phyloP scores from a whole-genome alignment of 1,140 invertebrate genomes.

The Holcopasites calliopsidis region DNA sequence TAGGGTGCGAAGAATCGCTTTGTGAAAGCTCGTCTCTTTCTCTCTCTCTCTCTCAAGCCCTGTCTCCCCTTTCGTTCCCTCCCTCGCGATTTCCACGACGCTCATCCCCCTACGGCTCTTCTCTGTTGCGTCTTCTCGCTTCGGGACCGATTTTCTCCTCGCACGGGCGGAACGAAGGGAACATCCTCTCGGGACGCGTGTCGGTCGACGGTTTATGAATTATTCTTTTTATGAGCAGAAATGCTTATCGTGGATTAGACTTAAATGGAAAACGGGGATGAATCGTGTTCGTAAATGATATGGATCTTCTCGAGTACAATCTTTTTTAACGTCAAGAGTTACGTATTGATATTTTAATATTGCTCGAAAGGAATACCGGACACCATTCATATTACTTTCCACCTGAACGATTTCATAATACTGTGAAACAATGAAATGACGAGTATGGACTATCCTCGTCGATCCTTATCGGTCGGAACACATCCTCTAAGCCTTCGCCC shows the following conservation, averaged over 20 bases:
- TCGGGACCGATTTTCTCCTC: constrained; percentile 37
- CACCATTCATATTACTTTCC: no score
- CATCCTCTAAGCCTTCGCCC: not conserved
- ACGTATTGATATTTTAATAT: no score
- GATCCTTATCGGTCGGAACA: not conserved
- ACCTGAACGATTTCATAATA: no score
- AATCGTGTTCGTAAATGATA: no score
- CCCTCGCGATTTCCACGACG: constrained; percentile 10
- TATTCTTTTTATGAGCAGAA: not conserved
- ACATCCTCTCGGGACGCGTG: not conserved
- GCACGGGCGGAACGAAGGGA: not conserved
- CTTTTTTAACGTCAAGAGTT: no score
- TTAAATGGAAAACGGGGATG: not conserved
- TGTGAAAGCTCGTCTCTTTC: constrained; percentile 50
- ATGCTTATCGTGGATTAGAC: not conserved
- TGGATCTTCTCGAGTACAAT: no score
- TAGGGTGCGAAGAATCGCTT: constrained; percentile 66
- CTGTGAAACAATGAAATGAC: no score
- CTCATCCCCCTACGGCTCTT: constrained; percentile 1
- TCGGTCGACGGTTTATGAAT: not conserved
- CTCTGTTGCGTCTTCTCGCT: constrained; percentile 7
- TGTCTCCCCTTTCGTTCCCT: constrained; percentile 16
- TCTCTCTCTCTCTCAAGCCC: constrained; percentile 43
- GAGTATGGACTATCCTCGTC: no score
- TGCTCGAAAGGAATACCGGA: no score